Evolutionary conservation across 2,888 invertebrate species (phyloP).

Genomic region (Andrena haemorrhoa): DNA sequence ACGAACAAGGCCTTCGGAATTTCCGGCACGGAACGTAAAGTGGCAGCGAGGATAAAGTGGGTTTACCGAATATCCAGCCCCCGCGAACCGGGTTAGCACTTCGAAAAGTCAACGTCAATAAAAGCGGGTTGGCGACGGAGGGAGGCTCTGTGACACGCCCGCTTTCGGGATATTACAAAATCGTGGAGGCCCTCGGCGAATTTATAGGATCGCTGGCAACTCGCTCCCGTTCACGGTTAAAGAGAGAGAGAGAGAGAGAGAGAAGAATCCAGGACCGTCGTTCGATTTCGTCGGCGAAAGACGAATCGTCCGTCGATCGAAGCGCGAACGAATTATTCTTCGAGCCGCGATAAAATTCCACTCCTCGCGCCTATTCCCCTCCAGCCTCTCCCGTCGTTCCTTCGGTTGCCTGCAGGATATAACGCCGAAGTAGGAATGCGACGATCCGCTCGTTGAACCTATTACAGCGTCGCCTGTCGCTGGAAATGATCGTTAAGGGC

Average conservation of each 20-base stretch:
- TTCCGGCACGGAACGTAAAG: conserved; percentile 5
- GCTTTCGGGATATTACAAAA: conserved; percentile 59
- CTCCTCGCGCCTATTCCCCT: conserved; percentile 30
- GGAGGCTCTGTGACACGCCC: conserved; percentile 14
- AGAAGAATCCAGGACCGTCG: conserved; percentile 38
- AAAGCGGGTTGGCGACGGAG: conserved; percentile 11
- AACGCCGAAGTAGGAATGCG: background rate
- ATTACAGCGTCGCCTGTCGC: background rate
- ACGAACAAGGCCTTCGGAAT: conserved; percentile 13
- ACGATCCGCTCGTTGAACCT: background rate
- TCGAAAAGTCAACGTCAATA: conserved; percentile 46
- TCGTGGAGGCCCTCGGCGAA: conserved; percentile 44
- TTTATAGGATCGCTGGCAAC: conserved; percentile 48
- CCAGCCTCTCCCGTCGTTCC: background rate
- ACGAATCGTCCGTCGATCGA: conserved; percentile 60
- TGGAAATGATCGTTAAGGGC: background rate
- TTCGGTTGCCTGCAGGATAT: background rate
- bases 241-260: background rate
- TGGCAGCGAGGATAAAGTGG: conserved; percentile 28
- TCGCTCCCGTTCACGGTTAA: background rate
- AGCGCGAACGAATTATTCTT: conserved; percentile 65
- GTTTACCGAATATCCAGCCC: conserved; percentile 14
- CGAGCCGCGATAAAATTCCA: conserved; percentile 62
- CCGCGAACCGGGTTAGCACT: conserved; percentile 35
- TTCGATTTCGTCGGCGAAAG: conserved; percentile 60